Evolutionary conservation across 2,797 vertebrate genomes (phyloP).

Genomic region (Gouania willdenowi): DNA sequence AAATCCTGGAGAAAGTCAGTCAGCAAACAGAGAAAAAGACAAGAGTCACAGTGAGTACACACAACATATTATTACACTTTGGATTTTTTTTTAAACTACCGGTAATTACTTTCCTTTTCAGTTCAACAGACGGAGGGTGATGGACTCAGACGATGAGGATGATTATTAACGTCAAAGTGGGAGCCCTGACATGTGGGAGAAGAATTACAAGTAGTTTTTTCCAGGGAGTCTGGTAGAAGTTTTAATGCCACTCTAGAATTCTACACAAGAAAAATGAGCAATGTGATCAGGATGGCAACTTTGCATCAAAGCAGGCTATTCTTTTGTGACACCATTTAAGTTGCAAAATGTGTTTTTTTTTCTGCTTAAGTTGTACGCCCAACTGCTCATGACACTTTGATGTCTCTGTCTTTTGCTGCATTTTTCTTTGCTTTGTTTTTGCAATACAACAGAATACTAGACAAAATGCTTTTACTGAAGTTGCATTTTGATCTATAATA

Average conservation of each 20-base stretch:
- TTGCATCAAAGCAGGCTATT: slow-evolving; percentile 10
- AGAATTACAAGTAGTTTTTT: slow-evolving; percentile 13
- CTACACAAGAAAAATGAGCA: slow-evolving; percentile 27
- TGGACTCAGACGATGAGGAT: slow-evolving; percentile 97
- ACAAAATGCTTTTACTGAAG: slow-evolving; percentile 20
- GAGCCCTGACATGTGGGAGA: slow-evolving; percentile 19
- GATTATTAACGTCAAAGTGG: slow-evolving; percentile 65
- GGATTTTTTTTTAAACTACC: no score
- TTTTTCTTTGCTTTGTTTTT: slow-evolving; percentile 24
- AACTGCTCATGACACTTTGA: slow-evolving; percentile 21
- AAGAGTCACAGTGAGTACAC: slow-evolving; percentile 88
- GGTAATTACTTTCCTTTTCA: no score
- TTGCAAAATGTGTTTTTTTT: slow-evolving; percentile 24
- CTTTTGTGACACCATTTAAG: slow-evolving; percentile 10
- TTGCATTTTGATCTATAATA: slow-evolving; percentile 31
- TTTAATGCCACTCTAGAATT: slow-evolving; percentile 44
- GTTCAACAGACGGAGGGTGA: slow-evolving; percentile 94
- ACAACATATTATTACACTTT: no score
- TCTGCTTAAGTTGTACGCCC: slow-evolving; percentile 27
- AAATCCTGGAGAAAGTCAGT: slow-evolving; percentile 98
- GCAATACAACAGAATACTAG: slow-evolving; percentile 21
- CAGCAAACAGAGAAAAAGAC: slow-evolving; percentile 96
- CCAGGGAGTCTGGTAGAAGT: slow-evolving; percentile 35
- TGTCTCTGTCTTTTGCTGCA: slow-evolving; percentile 8
- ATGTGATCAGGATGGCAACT: slow-evolving; percentile 24